phyloP scores from a whole-genome alignment of 2,797 vertebrate genomes.

The Chrysocyon brachyurus region DNA sequence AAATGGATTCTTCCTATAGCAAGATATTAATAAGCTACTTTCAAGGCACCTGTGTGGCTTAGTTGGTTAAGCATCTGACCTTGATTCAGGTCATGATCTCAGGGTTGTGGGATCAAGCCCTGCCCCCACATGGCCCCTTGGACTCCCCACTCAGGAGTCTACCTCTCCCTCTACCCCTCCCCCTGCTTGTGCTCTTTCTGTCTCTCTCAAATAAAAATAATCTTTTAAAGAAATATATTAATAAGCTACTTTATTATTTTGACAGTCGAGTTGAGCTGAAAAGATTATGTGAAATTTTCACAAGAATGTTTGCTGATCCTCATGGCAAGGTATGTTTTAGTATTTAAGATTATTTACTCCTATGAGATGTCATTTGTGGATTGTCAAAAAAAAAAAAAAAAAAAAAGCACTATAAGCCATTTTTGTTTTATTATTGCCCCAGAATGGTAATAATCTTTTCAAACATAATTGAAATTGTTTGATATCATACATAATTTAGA shows the following conservation, averaged over 20 bases:
- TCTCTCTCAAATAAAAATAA: background rate
- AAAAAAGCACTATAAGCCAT: background rate
- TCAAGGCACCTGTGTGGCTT: background rate
- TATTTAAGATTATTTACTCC: slow-evolving; percentile 65
- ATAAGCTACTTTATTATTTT: slow-evolving; percentile 80
- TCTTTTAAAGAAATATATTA: background rate
- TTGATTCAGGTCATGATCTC: background rate
- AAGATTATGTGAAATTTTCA: slow-evolving; percentile 99
- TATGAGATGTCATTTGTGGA: background rate
- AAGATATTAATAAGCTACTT: slow-evolving; percentile 63
- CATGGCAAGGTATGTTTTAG: slow-evolving; percentile 96
- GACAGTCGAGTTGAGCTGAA: slow-evolving; percentile 98
- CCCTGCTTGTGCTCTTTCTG: background rate
- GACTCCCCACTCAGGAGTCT: background rate
- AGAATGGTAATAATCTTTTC: slow-evolving; percentile 47
- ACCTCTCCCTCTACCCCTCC: background rate
- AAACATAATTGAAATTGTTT: slow-evolving; percentile 57
- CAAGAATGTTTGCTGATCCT: slow-evolving; percentile 99
- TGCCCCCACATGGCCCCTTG: background rate
- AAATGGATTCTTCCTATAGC: slow-evolving; percentile 33
- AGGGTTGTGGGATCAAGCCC: background rate
- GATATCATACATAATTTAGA: slow-evolving; percentile 16
- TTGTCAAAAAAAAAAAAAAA: background rate
- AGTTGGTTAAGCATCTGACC: background rate
- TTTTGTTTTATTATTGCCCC: slow-evolving; percentile 16